Percentiles rank a stretch among this genome's conserved stretches.
Conservation (phyloP, 2,888 invertebrate species). For the Diadegma fenestrale region DNA sequence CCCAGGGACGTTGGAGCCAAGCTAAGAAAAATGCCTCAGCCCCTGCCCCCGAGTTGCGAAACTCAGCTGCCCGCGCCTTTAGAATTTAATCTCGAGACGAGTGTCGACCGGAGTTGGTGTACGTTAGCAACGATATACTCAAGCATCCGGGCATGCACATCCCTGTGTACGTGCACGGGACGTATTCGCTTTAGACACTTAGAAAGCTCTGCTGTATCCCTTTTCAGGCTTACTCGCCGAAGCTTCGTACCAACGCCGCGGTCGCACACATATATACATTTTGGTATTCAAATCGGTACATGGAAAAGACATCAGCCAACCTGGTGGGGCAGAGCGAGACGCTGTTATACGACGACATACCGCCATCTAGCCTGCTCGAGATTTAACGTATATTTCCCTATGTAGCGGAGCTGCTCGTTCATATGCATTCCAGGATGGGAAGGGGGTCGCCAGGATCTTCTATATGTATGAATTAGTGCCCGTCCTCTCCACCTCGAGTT, state of each 20-base stretch:
- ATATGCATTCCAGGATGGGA: slow-evolving; percentile 39
- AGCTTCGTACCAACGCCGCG: slow-evolving; percentile 47
- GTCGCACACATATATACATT: not conserved
- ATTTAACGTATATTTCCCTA: slow-evolving; percentile 32
- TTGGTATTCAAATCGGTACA: slow-evolving; percentile 37
- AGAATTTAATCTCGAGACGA: slow-evolving; percentile 82
- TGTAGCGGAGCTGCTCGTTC: slow-evolving; percentile 13
- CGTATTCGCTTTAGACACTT: slow-evolving; percentile 43
- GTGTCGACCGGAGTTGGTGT: slow-evolving; percentile 47
- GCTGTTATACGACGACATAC: slow-evolving; percentile 32
- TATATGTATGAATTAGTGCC: slow-evolving; percentile 44
- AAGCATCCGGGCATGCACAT: slow-evolving; percentile 30
- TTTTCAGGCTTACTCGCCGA: slow-evolving; percentile 53
- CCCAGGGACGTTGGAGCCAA: slow-evolving; percentile 73
- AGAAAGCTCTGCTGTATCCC: slow-evolving; percentile 55
- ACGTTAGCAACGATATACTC: slow-evolving; percentile 35
- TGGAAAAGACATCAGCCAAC: slow-evolving; percentile 60
- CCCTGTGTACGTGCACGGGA: slow-evolving; percentile 51
- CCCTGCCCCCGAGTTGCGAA: slow-evolving; percentile 53
- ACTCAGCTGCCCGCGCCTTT: slow-evolving; percentile 74
- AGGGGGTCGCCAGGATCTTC: slow-evolving; percentile 12
- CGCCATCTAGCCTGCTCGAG: slow-evolving; percentile 23
- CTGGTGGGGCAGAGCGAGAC: slow-evolving; percentile 41
- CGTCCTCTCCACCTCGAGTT: slow-evolving; percentile 51
- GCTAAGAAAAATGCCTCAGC: slow-evolving; percentile 83